Percentiles rank a stretch among this genome's conserved stretches.
Evolutionary conservation across 1,140 invertebrate species (phyloP).

Genomic region (Lineus longissimus): DNA sequence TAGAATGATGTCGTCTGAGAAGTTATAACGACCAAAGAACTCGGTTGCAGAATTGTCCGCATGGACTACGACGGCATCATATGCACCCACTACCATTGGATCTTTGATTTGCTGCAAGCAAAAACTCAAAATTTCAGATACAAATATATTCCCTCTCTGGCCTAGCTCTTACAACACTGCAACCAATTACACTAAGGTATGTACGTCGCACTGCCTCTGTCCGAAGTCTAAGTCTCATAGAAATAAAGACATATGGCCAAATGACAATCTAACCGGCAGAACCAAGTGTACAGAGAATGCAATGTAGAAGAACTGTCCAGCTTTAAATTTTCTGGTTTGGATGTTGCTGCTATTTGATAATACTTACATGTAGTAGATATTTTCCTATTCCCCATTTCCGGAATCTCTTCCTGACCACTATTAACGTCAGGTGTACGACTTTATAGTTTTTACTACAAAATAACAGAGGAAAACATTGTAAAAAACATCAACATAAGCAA

Average conservation of each 20-base stretch:
- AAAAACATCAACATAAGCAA: no score
- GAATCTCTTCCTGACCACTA: constrained; percentile 49
- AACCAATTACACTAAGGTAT: not conserved
- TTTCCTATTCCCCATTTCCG: constrained; percentile 50
- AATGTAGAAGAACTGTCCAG: no score
- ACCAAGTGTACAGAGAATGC: no score
- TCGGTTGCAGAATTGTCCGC: constrained; percentile 49
- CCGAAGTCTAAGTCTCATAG: no score
- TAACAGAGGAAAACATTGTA: no score
- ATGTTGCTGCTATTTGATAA: not conserved
- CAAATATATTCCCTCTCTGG: not conserved
- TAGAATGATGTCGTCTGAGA: constrained; percentile 52
- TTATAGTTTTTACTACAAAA: constrained; percentile 28
- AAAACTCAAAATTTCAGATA: not conserved
- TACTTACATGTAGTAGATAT: constrained; percentile 49
- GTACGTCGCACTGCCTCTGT: not conserved
- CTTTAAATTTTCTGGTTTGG: not conserved
- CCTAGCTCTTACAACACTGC: not conserved
- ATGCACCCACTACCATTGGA: constrained; percentile 48
- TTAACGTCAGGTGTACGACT: constrained; percentile 49
- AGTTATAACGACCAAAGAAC: constrained; percentile 53
- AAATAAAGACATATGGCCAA: no score
- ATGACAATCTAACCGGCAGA: no score
- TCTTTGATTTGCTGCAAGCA: constrained; percentile 50
- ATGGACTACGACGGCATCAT: constrained; percentile 54